Evolutionary conservation across 2,888 invertebrate genomes (phyloP).

Genomic region (Drosophila lutescens): DNA sequence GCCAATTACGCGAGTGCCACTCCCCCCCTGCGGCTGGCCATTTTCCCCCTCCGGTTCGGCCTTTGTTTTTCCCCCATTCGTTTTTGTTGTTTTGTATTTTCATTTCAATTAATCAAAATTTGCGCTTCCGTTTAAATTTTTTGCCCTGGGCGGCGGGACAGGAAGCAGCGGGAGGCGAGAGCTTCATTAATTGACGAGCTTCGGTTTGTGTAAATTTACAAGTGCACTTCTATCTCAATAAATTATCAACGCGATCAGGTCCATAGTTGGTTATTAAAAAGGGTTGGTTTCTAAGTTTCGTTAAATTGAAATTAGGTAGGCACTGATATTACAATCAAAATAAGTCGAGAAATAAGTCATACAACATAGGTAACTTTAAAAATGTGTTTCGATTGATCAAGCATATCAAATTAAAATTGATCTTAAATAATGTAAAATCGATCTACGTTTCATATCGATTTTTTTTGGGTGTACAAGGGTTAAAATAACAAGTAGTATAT

Average conservation of each 20-base stretch:
- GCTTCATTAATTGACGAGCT: constrained; percentile 57
- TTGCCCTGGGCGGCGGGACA: background rate
- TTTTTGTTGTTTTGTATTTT: constrained; percentile 37
- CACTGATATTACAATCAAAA: too few species aligned
- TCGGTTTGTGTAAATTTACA: constrained; percentile 56
- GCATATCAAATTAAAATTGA: too few species aligned
- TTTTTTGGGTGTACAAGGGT: too few species aligned
- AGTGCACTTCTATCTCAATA: constrained; percentile 68
- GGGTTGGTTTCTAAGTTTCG: background rate
- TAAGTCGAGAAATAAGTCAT: too few species aligned
- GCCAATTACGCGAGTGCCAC: constrained; percentile 43
- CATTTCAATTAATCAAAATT: constrained; percentile 72
- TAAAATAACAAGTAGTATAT: too few species aligned
- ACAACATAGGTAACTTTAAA: too few species aligned
- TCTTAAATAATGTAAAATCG: too few species aligned
- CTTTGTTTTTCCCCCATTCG: constrained; percentile 16
- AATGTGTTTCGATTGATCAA: too few species aligned
- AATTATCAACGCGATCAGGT: constrained; percentile 54
- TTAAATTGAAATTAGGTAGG: too few species aligned
- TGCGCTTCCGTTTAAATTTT: constrained; percentile 64
- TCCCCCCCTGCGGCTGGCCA: background rate
- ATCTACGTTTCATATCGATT: too few species aligned
- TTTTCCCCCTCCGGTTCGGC: background rate
- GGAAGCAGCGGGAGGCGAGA: constrained; percentile 19
- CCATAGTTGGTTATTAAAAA: background rate